Conservation (phyloP, 2,113 vertebrate species). For the Pelusios castaneus region DNA sequence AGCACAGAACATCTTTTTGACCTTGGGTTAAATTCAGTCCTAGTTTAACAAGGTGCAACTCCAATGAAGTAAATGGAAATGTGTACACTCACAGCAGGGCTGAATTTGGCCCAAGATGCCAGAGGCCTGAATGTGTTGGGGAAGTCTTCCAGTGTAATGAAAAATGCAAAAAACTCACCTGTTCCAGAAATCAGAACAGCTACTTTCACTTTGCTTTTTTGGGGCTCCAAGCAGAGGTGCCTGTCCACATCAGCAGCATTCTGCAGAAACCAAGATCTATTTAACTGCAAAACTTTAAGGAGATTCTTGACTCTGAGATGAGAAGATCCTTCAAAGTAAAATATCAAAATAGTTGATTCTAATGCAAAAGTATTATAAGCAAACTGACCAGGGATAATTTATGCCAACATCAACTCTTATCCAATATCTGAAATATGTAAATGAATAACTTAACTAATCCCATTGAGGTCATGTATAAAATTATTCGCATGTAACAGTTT, state of each 20-base stretch:
- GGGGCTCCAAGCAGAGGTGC: neutral
- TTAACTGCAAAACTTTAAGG: slow-evolving; percentile 59
- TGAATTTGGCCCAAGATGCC: neutral
- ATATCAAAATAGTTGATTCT: neutral
- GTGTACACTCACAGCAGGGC: neutral
- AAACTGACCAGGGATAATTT: neutral
- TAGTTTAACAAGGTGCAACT: neutral
- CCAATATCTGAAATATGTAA: neutral
- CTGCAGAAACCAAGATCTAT: slow-evolving; percentile 40
- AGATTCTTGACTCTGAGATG: slow-evolving; percentile 60
- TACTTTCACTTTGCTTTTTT: slow-evolving; percentile 77
- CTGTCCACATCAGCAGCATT: accelerated
- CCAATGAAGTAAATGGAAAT: neutral
- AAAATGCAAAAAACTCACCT: slow-evolving; percentile 72
- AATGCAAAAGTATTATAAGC: neutral
- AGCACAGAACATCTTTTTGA: neutral
- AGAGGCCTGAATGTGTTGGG: neutral
- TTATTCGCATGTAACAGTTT: neutral
- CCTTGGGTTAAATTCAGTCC: neutral
- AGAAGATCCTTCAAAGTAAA: slow-evolving; percentile 37
- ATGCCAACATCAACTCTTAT: neutral
- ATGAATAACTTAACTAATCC: neutral
- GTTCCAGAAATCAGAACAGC: slow-evolving; percentile 89
- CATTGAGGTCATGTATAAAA: neutral
- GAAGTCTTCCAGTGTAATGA: neutral